phyloP scores from a whole-genome alignment of 2,797 vertebrate genomes.

The Falco cherrug region DNA sequence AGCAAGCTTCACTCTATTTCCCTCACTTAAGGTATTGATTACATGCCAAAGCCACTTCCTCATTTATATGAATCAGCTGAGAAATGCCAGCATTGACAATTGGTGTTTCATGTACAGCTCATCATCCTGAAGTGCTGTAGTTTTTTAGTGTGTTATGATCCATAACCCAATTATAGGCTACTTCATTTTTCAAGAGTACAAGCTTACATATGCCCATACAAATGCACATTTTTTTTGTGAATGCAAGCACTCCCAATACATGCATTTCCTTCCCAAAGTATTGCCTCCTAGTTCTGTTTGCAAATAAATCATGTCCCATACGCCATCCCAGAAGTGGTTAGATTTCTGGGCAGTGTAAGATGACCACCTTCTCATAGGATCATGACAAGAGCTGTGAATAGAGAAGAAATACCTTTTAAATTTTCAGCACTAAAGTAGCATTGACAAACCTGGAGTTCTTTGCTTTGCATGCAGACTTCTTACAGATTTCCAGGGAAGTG shows the following conservation, averaged over 20 bases:
- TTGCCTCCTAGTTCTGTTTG: background rate
- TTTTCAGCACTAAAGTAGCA: background rate
- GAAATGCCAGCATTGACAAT: constrained; percentile 70
- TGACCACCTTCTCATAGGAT: background rate
- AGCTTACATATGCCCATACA: background rate
- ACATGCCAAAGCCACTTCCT: constrained; percentile 66
- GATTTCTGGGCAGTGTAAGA: background rate
- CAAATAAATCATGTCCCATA: background rate
- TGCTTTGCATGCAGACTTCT: background rate
- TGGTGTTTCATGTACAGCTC: constrained; percentile 33
- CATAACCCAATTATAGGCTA: constrained; percentile 17
- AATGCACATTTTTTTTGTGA: background rate
- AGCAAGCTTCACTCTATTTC: constrained; percentile 14
- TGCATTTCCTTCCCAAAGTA: background rate
- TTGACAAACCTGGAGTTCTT: background rate
- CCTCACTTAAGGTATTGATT: constrained; percentile 63
- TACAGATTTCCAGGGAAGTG: background rate
- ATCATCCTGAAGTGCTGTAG: background rate
- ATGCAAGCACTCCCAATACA: background rate
- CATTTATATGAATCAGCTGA: constrained; percentile 6
- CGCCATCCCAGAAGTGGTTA: background rate
- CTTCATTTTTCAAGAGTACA: background rate
- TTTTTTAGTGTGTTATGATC: constrained; percentile 53
- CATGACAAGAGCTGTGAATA: background rate
- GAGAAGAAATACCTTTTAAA: background rate